phyloP scores from a whole-genome alignment of 2,797 vertebrate species.

The Spheniscus humboldti region DNA sequence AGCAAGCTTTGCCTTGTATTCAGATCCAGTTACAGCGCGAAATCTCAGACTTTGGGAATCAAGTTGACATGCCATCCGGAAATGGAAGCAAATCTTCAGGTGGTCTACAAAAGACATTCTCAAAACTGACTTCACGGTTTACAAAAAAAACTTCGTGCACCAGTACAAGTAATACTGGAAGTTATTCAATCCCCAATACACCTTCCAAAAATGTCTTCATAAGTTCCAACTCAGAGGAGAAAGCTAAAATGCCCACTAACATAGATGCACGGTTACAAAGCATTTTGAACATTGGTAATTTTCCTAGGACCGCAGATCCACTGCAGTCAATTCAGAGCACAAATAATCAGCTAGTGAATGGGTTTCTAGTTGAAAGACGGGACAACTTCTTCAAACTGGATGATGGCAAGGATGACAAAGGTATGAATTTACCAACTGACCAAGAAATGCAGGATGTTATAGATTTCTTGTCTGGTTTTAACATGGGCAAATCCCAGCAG shows the following conservation, averaged over 20 bases:
- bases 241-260: conserved; percentile 75
- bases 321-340: conserved; percentile 69
- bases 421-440: conserved; percentile 97
- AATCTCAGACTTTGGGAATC: conserved; percentile 83
- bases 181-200: conserved; percentile 90
- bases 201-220: conserved; percentile 88
- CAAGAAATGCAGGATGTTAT: conserved; percentile 99
- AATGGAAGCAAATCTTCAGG: conserved; percentile 88
- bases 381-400: conserved; percentile 70
- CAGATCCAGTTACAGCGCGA: conserved; percentile 97
- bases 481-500: conserved; percentile 98
- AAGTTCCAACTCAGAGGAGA: conserved; percentile 76
- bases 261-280: conserved; percentile 83
- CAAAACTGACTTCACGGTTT: conserved; percentile 96
- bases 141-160: conserved; percentile 93
- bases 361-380: conserved; percentile 71
- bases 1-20: conserved; percentile 92
- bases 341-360: conserved; percentile 81
- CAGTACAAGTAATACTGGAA: conserved; percentile 79
- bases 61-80: conserved; percentile 84
- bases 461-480: conserved; percentile 98
- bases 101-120: conserved; percentile 95
- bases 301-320: conserved; percentile 79
- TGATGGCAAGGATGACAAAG: conserved; percentile 86
- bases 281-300: conserved; percentile 84